These are phyloP conservation scores for Lepidothrix coronata DNA, from an alignment of 2,113 vertebrate genomes.

Conservation along the genomic window DNA sequence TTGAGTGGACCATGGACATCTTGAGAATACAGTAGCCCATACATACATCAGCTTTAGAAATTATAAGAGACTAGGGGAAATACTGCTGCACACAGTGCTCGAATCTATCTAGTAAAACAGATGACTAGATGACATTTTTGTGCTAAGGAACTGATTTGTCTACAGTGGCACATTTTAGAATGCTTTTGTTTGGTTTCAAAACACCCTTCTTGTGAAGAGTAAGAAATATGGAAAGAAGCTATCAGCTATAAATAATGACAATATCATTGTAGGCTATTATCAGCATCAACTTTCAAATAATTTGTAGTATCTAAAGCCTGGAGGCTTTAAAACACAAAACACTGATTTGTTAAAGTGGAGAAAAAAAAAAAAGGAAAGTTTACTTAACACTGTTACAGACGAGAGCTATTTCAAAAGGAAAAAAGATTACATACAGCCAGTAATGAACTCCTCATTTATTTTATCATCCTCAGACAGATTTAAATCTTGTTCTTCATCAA, in stretches of 20 bases:
- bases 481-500: constrained; percentile 80
- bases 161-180: background rate
- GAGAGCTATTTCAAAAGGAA: background rate
- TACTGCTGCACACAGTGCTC: background rate
- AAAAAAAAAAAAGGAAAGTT: background rate
- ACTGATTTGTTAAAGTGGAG: background rate
- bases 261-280: background rate
- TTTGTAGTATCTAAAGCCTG: background rate
- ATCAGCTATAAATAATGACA: background rate
- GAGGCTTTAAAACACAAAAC: background rate
- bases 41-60: background rate
- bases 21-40: background rate
- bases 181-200: background rate
- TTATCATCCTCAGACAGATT: constrained; percentile 50
- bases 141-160: background rate
- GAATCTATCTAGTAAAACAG: background rate
- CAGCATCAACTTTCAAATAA: background rate
- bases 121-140: background rate
- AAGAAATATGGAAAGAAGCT: background rate
- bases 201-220: background rate
- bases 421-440: constrained; percentile 79
- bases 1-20: background rate
- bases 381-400: background rate
- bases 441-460: constrained; percentile 84
- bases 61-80: background rate